Evolutionary conservation across 1,140 invertebrate species (phyloP).

Genomic region (Drosophila watanabei): DNA sequence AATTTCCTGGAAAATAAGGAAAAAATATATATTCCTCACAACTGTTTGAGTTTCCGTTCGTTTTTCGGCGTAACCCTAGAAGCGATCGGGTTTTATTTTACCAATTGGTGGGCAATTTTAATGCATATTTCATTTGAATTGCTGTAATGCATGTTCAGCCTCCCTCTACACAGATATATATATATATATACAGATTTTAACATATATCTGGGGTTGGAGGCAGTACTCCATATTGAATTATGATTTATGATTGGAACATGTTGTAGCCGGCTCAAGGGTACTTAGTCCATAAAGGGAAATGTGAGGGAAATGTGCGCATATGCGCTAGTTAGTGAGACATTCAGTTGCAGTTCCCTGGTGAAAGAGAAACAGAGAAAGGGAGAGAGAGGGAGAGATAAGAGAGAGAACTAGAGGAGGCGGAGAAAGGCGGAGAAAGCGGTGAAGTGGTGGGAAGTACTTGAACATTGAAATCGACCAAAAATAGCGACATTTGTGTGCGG

Average conservation of each 20-base stretch:
- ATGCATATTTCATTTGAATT: conserved; percentile 81
- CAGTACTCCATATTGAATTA: conserved; percentile 81
- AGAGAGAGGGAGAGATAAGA: not conserved
- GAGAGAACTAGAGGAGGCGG: not conserved
- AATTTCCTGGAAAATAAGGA: conserved; percentile 66
- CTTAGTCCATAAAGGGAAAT: conserved; percentile 47
- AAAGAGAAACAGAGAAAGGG: not conserved
- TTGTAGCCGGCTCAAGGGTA: conserved; percentile 74
- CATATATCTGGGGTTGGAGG: conserved; percentile 22
- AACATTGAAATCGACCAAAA: conserved; percentile 54
- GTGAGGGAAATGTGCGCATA: conserved; percentile 76
- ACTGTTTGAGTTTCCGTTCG: conserved; percentile 37
- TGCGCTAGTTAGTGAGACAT: conserved; percentile 79
- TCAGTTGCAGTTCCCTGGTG: conserved; percentile 39
- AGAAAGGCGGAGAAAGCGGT: conserved; percentile 28
- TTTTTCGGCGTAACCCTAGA: conserved; percentile 27
- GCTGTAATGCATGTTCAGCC: conserved; percentile 55
- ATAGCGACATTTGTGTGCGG: conserved; percentile 79
- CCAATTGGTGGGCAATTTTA: conserved; percentile 74
- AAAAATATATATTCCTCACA: conserved; percentile 25
- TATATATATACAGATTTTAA: not conserved
- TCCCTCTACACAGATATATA: conserved; percentile 7
- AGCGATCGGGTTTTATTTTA: conserved; percentile 61
- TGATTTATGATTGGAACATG: conserved; percentile 81
- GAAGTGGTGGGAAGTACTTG: conserved; percentile 69